These are phyloP conservation scores for Scomber colias DNA, from an alignment of 2,113 vertebrate genomes.

Conservation along the genomic window DNA sequence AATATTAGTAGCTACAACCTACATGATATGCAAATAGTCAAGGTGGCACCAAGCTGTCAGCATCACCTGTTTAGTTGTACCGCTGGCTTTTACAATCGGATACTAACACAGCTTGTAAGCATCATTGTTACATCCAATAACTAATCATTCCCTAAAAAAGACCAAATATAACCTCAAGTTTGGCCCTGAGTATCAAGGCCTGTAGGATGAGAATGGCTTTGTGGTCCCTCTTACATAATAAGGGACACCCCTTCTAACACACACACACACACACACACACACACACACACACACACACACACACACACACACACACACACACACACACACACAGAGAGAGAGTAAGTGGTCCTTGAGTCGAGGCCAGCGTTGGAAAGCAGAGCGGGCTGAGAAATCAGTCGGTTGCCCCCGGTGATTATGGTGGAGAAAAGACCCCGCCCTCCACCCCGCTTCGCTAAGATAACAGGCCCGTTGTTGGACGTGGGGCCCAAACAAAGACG, in stretches of 20 bases:
- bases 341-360: constrained; percentile 73
- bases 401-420: constrained; percentile 76
- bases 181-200: constrained; percentile 9
- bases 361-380: constrained; percentile 83
- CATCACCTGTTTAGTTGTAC: background rate
- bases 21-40: background rate
- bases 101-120: no score
- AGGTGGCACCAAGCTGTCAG: background rate
- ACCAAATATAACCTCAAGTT: constrained; percentile 11
- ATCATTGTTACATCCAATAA: background rate
- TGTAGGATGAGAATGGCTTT: constrained; percentile 11
- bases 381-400: constrained; percentile 83
- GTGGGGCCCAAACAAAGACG: constrained; percentile 81
- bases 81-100: no score
- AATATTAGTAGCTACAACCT: background rate
- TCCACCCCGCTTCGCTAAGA: constrained; percentile 65
- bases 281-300: constrained; percentile 34
- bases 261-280: constrained; percentile 32
- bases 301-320: constrained; percentile 22
- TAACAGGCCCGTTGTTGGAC: constrained; percentile 82
- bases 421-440: constrained; percentile 74
- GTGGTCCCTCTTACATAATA: constrained; percentile 49
- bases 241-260: background rate
- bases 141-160: background rate
- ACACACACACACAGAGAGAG: constrained; percentile 12